Evolutionary conservation across 2,113 vertebrate species (phyloP), one percentile per base, ranked within the genome.

Genomic region (Hemibagrus wyckioides): DNA sequence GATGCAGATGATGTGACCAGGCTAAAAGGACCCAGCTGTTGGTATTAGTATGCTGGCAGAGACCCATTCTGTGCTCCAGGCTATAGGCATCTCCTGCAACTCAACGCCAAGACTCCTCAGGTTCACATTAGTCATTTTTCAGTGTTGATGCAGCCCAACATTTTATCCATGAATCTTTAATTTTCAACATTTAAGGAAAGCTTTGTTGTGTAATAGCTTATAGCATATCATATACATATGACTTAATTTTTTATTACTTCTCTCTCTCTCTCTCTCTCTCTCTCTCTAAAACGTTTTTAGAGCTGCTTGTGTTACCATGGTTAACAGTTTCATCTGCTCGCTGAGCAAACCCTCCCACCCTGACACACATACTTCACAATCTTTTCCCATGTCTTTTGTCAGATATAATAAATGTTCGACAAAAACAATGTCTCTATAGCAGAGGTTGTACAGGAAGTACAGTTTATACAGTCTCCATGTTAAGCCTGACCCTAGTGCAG

Each of bases 21-120:
- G 48, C 82, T 83, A 65, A 87, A 87, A 87, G 36, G 73, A 84
- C 67, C 86, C 81, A 87, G 81, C 81, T 87, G 86, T 82, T 86
- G 50, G 63, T 67, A 69, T 81, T 81, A 71, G 63, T 76, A 86
- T 86, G 75, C 54, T 82, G 44, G 48, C 48, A 6, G 48, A 80
- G 76, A 23, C 76, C 48, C 33, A 14, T 86, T 86, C 76, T 69
- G 48, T 80, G 85, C 48, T 69, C 76, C 44, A 80, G 75, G 36
- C 75, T 63, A 48, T 65, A 41, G 85, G 61, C 44, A n/a, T 33
- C 50, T 79, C 44, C 69, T 10, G 77, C 75, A 36, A 54, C 59
- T 56, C 59, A 41, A 39, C 23, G 6, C 44, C 84, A 59, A 30
- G 25, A 13, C 23, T 15, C 71, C 36, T 21, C 82, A 25, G 48